phyloP scores from a whole-genome alignment of 1,140 invertebrate genomes.

The Macrobrachium nipponense region DNA sequence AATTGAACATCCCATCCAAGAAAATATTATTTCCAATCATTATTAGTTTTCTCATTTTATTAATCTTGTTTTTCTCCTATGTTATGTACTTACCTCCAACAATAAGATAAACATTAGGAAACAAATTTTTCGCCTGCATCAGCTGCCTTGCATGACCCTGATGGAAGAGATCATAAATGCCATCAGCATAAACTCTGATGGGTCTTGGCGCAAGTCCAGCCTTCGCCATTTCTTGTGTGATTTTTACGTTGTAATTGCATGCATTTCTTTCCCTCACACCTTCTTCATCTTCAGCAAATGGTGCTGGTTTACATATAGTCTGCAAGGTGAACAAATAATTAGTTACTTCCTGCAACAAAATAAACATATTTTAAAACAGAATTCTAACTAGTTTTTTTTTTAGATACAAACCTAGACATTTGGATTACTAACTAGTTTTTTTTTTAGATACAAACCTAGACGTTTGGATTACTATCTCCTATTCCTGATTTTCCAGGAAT shows the following conservation, averaged over 20 bases:
- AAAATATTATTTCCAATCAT: too few species aligned
- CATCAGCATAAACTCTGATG: slow-evolving; percentile 96
- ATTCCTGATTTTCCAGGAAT: too few species aligned
- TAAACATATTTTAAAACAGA: too few species aligned
- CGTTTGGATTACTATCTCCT: too few species aligned
- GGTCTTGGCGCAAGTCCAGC: slow-evolving; percentile 80
- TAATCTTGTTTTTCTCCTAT: neutral
- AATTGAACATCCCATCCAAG: too few species aligned
- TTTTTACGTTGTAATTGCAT: slow-evolving; percentile 86
- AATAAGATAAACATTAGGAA: slow-evolving; percentile 94
- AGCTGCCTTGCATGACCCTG: slow-evolving; percentile 97
- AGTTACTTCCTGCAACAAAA: too few species aligned
- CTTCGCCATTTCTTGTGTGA: slow-evolving; percentile 86
- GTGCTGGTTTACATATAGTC: slow-evolving; percentile 85
- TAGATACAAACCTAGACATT: too few species aligned
- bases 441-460: too few species aligned
- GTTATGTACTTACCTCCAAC: slow-evolving; percentile 84
- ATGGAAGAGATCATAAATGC: slow-evolving; percentile 97
- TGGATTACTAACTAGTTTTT: too few species aligned
- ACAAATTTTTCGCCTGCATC: slow-evolving; percentile 97
- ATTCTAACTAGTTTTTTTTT: too few species aligned
- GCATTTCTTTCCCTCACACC: slow-evolving; percentile 81
- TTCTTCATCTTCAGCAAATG: slow-evolving; percentile 87
- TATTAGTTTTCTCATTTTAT: neutral
- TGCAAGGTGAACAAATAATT: slow-evolving; percentile 70